Evolutionary conservation across 2,797 vertebrate genomes (phyloP), one percentile per base, ranked within the genome.

Genomic region (Limosa lapponica): DNA sequence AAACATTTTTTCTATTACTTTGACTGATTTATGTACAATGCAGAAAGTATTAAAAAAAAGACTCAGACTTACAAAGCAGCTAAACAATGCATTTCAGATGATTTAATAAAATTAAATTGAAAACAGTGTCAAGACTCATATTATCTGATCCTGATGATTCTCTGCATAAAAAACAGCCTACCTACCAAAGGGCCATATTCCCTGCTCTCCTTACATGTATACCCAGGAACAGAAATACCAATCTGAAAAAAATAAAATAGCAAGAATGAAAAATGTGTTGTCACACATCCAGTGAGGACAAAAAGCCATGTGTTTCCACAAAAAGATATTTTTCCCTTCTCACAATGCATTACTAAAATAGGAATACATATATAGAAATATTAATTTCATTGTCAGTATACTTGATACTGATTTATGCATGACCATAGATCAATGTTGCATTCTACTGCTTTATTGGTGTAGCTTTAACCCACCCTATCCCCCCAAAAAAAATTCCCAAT

Each of bases 401-500:
- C 12, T 69, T 64, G 3, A 57, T 51, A 41, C 20, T 23, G 8
- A 36, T 71, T 46, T 25, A 36, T 6, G 7, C 30, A 55, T 0
- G 1, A 44, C 19, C 16, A 61, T 30, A 80, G 71, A 59, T 8
- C 16, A 72, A 36, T 36, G 30, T 6, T 81, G 5, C n/a, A 34
- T 64, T 75, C 25, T 58, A 28, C 23, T 41, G 19, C 13, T 81
- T 54, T 51, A 66, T 15, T 2, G 1, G 19, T 62, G 10, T 44
- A 67, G 20, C 14, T 87, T 71, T 64, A 34, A 67, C 27, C 6
- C 8, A 78, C 20, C 2, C 6, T 37, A 22, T 1, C 8, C 22
- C 11, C 2, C 0, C 0, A 5, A n/a, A 30, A 48, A 30, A 37
- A n/a, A 19, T 5, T 41, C 18, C 24, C 5, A 43, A 8, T 13